Evolutionary conservation across 1,140 invertebrate species (phyloP), one percentile per base, ranked within the genome.

Genomic region (Trachelipus rathkii): DNA sequence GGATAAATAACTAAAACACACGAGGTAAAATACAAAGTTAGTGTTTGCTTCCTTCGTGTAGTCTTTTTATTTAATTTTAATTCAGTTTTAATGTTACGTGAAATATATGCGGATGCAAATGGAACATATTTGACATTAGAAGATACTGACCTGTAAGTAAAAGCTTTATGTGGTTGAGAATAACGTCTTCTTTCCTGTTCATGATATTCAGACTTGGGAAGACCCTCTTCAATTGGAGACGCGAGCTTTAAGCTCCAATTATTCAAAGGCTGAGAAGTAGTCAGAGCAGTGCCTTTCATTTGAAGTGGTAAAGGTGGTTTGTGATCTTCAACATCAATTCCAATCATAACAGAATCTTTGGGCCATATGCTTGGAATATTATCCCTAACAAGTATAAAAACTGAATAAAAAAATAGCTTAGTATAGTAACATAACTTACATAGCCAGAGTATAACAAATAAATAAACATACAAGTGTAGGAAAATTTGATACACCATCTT

Each of bases 101-200:
- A 6, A 3, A 33, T 33, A 33, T 33, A 1, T 6, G 6, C 33
- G 33, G 33, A 33, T 33, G 6, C 6, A 33, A 6, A 33, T 33
- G 33, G 6, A 6, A 33, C 33, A 33, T 33, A 33, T 33, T 6
- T 3, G 33, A 33, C 33, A 33, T 33, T 33, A 33, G 2, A 33
- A 33, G 33, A 45, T 44, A 10, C 72, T 50, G 23, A 78, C 79
- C 79, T 87, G 83, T 93, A 96, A 0, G 93, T 95, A 82, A 93
- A 96, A 0, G 93, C 91, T 83, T 91, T 90, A 82, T 95, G 92
- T 5, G 94, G 94, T 78, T 92, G 91, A 71, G 91, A 90, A 84
- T 95, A 96, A 23, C 93, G 86, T 81, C 88, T 84, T 43, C 88
- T 84, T 84, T 92, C 91, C 87, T 92, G 93, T 77, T 89, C 87